Base-by-base conservation (phyloP, 2,797 vertebrate genomes). In the Acipenser ruthenus region DNA sequence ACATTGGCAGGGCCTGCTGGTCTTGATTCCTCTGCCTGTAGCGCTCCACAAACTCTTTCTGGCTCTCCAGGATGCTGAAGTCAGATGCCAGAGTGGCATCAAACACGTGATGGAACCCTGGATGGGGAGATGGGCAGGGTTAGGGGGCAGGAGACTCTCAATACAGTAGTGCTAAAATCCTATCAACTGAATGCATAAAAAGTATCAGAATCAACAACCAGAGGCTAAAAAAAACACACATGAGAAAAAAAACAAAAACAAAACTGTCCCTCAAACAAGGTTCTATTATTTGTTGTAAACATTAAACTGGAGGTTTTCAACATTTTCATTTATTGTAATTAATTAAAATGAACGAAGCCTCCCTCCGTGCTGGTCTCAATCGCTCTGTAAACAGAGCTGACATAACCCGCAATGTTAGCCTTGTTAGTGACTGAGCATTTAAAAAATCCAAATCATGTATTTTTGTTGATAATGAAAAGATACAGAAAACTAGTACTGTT, bases 51-150 rank as follows among this genome's bases (percentile, higher is more conserved):
- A 99, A 99, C 59, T 98, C 95, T 70, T 84, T 93, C 82, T 97
- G 96, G 71, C 93, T 95, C 85, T 99, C 96, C 66, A 97, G 81
- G 80, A 99, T 91, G 73, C 94, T 98, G 84, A 99, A 95, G 64
- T 96, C 94, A 6, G 93, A 91, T 6, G 96, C 93, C 67, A 98
- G 78, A 0, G 92, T 90, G 58, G 89, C 92, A 78, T 98, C 94
- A 11, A 99, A 95, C 6, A 98, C 95, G 75, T 93, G 91, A 78
- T 91, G 89, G 50, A 94, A 91, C 49, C 96, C 96, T 99, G 70
- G 1, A 51, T 55, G 10, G 55, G 15, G 13, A 65, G 66, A 10
- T 1, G 10, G 64, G 53, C 23, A 56, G 18, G 12, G 53, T 11
- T 6, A 12, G 51, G 37, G 64, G 47, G n/a, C 8, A 50, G 50